Conservation (phyloP, 2,797 vertebrate species). For the Chaenodraco wilsoni region DNA sequence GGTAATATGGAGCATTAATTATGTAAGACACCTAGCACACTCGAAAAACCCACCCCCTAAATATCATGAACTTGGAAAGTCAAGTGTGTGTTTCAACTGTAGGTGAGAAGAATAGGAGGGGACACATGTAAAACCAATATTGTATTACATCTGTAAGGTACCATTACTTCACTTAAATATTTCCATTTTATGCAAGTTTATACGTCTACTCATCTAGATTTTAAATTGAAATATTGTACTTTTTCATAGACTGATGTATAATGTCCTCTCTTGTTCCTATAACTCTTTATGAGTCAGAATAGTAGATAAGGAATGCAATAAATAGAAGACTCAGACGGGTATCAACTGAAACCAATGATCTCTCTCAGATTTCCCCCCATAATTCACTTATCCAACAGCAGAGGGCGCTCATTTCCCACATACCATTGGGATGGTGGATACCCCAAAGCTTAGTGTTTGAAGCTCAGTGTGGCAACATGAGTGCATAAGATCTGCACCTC, state of each 20-base stretch:
- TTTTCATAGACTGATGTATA: background rate
- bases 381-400: slow-evolving; percentile 51
- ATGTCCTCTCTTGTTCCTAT: background rate
- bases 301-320: background rate
- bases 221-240: no score
- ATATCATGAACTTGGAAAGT: slow-evolving; percentile 50
- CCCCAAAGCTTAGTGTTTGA: background rate
- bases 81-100: slow-evolving; percentile 10
- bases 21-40: slow-evolving; percentile 68
- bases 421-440: background rate
- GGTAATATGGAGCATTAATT: slow-evolving; percentile 81
- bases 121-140: no score
- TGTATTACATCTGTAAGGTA: no score
- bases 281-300: background rate
- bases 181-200: no score
- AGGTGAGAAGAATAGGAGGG: no score
- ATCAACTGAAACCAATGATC: background rate
- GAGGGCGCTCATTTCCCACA: slow-evolving; percentile 61
- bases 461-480: slow-evolving; percentile 17
- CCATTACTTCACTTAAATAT: no score
- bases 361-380: background rate
- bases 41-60: slow-evolving; percentile 20
- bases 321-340: background rate
- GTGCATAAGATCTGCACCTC: slow-evolving; percentile 26
- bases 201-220: no score